Percentiles rank a stretch among this genome's conserved stretches.
phyloP scores from a whole-genome alignment of 2,888 invertebrate genomes.

The Diarsia dahlii region DNA sequence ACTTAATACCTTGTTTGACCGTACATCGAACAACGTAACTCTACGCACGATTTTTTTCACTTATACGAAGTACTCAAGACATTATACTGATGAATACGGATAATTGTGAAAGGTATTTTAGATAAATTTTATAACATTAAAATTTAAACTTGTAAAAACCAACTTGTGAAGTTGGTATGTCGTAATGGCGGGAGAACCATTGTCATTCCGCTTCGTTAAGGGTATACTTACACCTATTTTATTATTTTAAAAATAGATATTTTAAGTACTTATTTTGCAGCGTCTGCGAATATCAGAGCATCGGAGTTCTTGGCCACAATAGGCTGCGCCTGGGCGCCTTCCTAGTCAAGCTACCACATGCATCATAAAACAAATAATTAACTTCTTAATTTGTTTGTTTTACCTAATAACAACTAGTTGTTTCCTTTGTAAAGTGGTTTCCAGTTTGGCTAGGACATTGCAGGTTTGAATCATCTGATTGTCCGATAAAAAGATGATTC shows the following conservation, averaged over 20 bases:
- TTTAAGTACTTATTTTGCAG: background rate
- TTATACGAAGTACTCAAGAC: too few relatives aligned
- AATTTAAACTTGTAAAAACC: too few relatives aligned
- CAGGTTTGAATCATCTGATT: too few relatives aligned
- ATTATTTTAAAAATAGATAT: background rate
- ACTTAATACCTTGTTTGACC: background rate
- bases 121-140: too few relatives aligned
- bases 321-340: background rate
- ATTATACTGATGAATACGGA: background rate
- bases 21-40: background rate
- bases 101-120: background rate
- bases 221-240: background rate
- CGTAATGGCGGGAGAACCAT: background rate
- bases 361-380: background rate
- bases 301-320: background rate
- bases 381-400: background rate
- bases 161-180: too few relatives aligned
- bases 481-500: too few relatives aligned
- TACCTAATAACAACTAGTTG: too few relatives aligned
- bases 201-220: background rate
- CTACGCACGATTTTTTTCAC: background rate
- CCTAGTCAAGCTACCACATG: background rate
- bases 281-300: background rate
- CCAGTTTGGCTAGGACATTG: too few relatives aligned
- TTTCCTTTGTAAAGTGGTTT: too few relatives aligned